Base-by-base conservation (phyloP, 2,113 vertebrate species). In the Percina caprodes region DNA sequence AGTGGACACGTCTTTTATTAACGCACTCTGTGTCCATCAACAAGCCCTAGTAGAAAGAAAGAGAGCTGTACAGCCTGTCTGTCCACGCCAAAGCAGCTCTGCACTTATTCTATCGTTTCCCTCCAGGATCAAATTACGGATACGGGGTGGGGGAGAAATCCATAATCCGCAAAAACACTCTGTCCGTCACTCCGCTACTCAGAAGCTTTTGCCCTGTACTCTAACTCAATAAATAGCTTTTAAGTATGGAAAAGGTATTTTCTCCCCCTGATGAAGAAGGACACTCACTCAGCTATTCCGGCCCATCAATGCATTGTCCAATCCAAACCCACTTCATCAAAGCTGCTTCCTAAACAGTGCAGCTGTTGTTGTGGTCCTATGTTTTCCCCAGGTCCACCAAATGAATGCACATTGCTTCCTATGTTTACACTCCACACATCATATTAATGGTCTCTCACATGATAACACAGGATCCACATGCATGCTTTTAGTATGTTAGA, bases 191-290 rank as follows among this genome's bases (percentile, higher is more conserved):
- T 90, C 82, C 21, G 77, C 75, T 68, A 90, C 93, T 86, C 92
- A 93, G 93, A 91, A 85, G 86, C 92, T 94, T 90, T 92, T 66
- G 84, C 90, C 92, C 85, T 93, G 91, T 92, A 87, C 88, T 92
- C 89, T 94, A 95, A 96, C 94, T 93, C 93, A 91, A 95, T 95
- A 94, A 94, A 92, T 93, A 94, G 94, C 95, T 95, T 95, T 95
- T 92, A 95, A 95, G 91, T 94, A 93, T 83, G 91, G 92, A 94
- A 93, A 93, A 90, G 92, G 87, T 92, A 93, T 92, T 93, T 93
- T 93, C 86, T 86, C 72, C 75, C 54, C 51, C 72, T 92, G 84
- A 92, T 91, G 85, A 91, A 91, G 89, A 88, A 85, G 80, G 91
- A 92, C 88, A 87, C 85, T 91, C 91, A 83, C 84, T 87, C 92